phyloP scores from a whole-genome alignment of 1,140 invertebrate genomes.

The Drosophila equinoxialis region DNA sequence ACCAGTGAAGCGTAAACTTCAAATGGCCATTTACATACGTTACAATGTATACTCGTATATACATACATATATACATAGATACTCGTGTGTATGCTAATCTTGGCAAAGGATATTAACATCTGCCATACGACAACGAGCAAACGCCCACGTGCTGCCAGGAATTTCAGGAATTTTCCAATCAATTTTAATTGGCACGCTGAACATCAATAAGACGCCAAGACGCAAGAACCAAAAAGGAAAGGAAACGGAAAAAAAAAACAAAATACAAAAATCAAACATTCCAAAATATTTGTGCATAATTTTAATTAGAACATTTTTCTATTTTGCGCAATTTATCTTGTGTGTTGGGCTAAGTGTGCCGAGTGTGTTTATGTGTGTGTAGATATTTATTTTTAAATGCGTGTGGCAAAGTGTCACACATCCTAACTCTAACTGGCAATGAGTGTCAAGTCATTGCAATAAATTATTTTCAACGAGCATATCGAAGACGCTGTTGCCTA shows the following conservation, averaged over 20 bases:
- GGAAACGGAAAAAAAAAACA: slow-evolving; percentile 43
- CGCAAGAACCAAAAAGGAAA: slow-evolving; percentile 32
- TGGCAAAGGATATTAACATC: slow-evolving; percentile 40
- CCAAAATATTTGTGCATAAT: slow-evolving; percentile 81
- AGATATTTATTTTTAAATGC: slow-evolving; percentile 25
- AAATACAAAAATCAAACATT: slow-evolving; percentile 26
- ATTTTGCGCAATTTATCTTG: slow-evolving; percentile 79
- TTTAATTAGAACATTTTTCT: slow-evolving; percentile 82
- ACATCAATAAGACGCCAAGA: slow-evolving; percentile 62
- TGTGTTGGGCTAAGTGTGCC: slow-evolving; percentile 1
- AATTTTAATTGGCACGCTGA: slow-evolving; percentile 82
- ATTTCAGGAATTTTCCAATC: slow-evolving; percentile 81
- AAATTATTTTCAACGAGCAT: slow-evolving; percentile 83
- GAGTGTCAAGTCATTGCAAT: slow-evolving; percentile 79
- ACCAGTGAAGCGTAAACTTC: slow-evolving; percentile 55
- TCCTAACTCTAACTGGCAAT: slow-evolving; percentile 70
- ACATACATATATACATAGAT: not conserved
- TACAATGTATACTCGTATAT: not conserved
- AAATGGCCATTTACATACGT: slow-evolving; percentile 27
- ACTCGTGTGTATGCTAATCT: slow-evolving; percentile 54
- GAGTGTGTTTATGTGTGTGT: slow-evolving; percentile 4
- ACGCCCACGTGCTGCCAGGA: slow-evolving; percentile 65
- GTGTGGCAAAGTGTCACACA: slow-evolving; percentile 53
- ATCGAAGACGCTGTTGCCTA: slow-evolving; percentile 56
- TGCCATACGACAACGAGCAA: slow-evolving; percentile 20